Evolutionary conservation across 2,888 invertebrate genomes (phyloP).

Genomic region (Chromoteleia sp.): DNA sequence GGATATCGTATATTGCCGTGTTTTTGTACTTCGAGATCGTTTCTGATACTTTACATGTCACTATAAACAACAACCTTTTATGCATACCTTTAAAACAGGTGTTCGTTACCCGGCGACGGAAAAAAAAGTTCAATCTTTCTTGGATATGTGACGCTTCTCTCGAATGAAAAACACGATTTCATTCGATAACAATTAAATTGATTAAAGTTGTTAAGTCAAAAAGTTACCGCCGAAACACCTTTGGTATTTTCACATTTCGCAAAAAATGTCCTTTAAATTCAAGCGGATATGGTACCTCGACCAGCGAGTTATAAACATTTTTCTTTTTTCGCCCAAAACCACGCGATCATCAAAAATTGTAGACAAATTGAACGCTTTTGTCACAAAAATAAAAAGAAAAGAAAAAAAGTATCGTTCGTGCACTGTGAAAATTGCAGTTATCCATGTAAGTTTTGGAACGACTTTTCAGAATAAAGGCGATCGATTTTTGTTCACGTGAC

Average conservation of each 20-base stretch:
- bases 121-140: not conserved
- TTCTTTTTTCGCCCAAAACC: constrained; percentile 5
- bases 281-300: constrained; percentile 29
- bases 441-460: too few species aligned
- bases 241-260: not conserved
- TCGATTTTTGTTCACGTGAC: constrained; percentile 11
- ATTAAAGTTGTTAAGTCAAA: not conserved
- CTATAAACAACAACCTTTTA: not conserved
- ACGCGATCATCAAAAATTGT: constrained; percentile 4
- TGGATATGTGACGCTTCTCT: not conserved
- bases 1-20: not conserved
- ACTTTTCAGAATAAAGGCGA: too few species aligned
- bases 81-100: not conserved
- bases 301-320: constrained; percentile 39
- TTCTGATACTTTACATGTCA: constrained; percentile 11
- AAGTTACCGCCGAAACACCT: not conserved
- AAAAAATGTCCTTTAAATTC: not conserved
- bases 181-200: not conserved
- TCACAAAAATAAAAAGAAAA: too few species aligned
- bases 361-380: not conserved
- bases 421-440: too few species aligned
- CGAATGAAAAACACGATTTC: too few species aligned
- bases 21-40: constrained; percentile 16
- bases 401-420: too few species aligned
- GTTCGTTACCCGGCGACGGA: not conserved